These are phyloP conservation scores for Anarsia innoxiella DNA, from an alignment of 2,888 invertebrate species.

Conservation along the genomic window DNA sequence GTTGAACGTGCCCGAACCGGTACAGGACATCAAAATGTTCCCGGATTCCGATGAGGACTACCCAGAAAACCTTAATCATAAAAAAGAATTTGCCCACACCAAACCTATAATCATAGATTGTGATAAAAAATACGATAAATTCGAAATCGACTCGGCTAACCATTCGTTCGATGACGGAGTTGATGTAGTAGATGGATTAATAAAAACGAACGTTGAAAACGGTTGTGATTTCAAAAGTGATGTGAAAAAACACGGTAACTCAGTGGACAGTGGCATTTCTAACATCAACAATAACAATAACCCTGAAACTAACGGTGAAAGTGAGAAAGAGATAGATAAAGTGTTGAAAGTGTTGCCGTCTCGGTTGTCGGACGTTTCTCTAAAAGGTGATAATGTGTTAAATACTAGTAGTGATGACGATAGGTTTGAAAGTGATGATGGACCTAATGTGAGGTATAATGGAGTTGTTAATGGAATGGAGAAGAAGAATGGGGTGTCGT, in stretches of 20 bases:
- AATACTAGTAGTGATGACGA: slow-evolving; percentile 58
- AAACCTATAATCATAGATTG: slow-evolving; percentile 66
- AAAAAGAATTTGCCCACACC: slow-evolving; percentile 64
- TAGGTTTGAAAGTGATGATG: slow-evolving; percentile 51
- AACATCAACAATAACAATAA: slow-evolving; percentile 48
- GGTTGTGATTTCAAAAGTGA: slow-evolving; percentile 31
- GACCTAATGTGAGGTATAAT: too few species aligned
- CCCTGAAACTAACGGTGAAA: slow-evolving; percentile 27
- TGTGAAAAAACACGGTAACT: slow-evolving; percentile 51
- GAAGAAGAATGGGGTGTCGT: slow-evolving; percentile 57
- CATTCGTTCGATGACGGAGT: slow-evolving; percentile 64
- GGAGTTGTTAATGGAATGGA: slow-evolving; percentile 35
- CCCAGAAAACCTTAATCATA: slow-evolving; percentile 63
- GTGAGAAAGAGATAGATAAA: slow-evolving; percentile 33
- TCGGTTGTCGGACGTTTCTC: slow-evolving; percentile 51
- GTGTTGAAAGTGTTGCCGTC: slow-evolving; percentile 36
- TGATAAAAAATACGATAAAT: slow-evolving; percentile 52
- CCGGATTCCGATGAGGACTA: slow-evolving; percentile 63
- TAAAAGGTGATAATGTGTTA: slow-evolving; percentile 50
- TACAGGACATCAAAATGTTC: slow-evolving; percentile 46
- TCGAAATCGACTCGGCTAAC: slow-evolving; percentile 53
- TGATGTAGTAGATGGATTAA: slow-evolving; percentile 54
- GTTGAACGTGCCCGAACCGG: slow-evolving; percentile 60
- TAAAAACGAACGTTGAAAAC: slow-evolving; percentile 34
- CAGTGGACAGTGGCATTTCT: slow-evolving; percentile 64